Evolutionary conservation across 1,140 invertebrate genomes (phyloP), one percentile per base, ranked within the genome.

Genomic region (Pseudomyrmex concolor): DNA sequence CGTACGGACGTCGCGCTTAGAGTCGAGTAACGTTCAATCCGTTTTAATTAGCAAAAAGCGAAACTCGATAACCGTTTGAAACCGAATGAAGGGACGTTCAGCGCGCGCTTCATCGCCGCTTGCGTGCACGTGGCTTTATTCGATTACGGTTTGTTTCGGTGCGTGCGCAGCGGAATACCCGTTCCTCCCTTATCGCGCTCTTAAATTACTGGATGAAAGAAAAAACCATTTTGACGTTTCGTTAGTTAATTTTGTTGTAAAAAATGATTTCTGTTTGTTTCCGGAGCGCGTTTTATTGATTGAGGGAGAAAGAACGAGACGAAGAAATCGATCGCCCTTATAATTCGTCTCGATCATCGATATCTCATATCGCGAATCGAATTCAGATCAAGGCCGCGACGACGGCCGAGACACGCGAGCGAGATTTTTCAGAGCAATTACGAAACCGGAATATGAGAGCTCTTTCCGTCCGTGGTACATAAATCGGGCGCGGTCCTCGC

Each of bases 361-460:
- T 77, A 19, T 2, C 22, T 22, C 10, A n/a, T 45, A 50, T 51
- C 17, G 48, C 25, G 19, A 57, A 70, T 78, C 62, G 59, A 70
- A 81, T 85, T 82, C 57, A 76, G 84, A 86, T 85, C 84, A 86
- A 86, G 84, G 84, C 64, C 84, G 59, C 19, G 45, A 55, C 72
- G 34, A 34, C 59, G 63, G n/a, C 15, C 10, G 63, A 15, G 73
- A 77, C 62, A 77, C n/a, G 48, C 62, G 17, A 64, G 62, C 48
- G 17, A 66, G 51, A 78, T 86, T 80, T 80, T 60, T 54, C 55
- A 71, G 63, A 55, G 48, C 34, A 66, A 63, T 77, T 77, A 78
- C 64, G 72, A 85, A 80, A 86, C 34, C 45, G 19, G 51, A 51
- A 19, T 9, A 19, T 9, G 13, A 12, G 64, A n/a, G 67, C 8